Evolutionary conservation across 1,140 invertebrate genomes (phyloP), one percentile per base, ranked within the genome.

Genomic region (Chelonus insularis): DNA sequence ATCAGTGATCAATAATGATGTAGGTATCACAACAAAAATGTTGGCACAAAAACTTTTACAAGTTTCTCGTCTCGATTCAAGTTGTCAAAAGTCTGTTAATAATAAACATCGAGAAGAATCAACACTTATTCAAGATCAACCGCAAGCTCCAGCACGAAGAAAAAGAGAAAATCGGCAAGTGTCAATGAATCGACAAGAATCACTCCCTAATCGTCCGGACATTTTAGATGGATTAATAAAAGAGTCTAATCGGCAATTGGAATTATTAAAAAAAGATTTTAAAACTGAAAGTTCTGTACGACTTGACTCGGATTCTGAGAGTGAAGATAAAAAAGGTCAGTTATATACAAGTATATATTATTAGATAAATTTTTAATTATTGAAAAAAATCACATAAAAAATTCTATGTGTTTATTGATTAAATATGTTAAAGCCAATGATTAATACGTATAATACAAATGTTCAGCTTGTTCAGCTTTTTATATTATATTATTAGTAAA

Each of bases 241-340:
- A 37, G 77, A 79, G 37, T 72, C 71, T n/a, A 70, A 79, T 25
- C 57, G 52, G 36, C 75, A 78, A 48, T 21, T 78, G 61, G 70
- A 70, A 16, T 64, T 76, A 20, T 54, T 77, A 39, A 69, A 71
- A 21, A 60, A 48, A 1, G 76, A 79, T 58, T 52, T 72, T 7
- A 34, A 9, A 45, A 57, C 36, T 20, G 64, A 57, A 12, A 68
- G 62, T 21, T 32, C 77, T 71, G 73, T 62, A 64, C 57, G 66
- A 68, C 43, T 69, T 72, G 75, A 79, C 12, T 64, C 73, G 3
- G 73, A 72, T 43, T 79, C 77, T 2, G 75, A 79, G 37, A 72
- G 67, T 62, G 77, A 79, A 60, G 77, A 77, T 9, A 66, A 69
- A 9, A 79, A 76, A 62, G 76, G 77, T 79, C 36, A 73, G 72